Evolutionary conservation across 2,888 invertebrate species (phyloP), one percentile per base, ranked within the genome.

Genomic region (Tolmerus cingulatus): DNA sequence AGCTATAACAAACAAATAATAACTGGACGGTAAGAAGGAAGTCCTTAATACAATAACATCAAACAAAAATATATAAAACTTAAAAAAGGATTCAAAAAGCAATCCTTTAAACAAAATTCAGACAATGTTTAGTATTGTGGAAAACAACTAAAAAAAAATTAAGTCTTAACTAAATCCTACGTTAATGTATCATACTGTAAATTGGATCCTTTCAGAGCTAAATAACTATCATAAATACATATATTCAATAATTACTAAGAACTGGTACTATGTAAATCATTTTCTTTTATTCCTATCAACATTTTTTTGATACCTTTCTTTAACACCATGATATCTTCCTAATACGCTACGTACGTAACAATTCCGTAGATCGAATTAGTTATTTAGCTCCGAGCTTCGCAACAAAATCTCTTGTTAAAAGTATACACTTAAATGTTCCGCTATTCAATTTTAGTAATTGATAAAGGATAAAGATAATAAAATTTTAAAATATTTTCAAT

Each of bases 401-500:
- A 66, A 66, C 66, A 27, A 66, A 66, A 66, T 12, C 23, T 9
- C 40, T 37, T 37, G 1, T 40, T 40, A 19, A 23, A 66, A 66
- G 5, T 19, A 51, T n/a, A 66, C 8, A 66, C 66, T 66, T 19
- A 27, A 66, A 66, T 66, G 23, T 66, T 66, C 9, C 66, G 66
- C 27, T 66, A n/a, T 27, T 66, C 23, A 66, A 23, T 66, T 27
- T 55, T 23, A 66, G 8, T 23, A 66, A 23, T 66, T 66, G 12
- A 76, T 76, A 37, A 76, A 76, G 37, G 27, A 40, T 76, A 74
- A 79, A 27, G 30, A 27, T 82, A 57, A 27, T 82, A 57, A 57
- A 57, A 57, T 57, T 30, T 37, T 40, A 82, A 82, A 82, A 82
- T 37, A 66, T 82, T 66, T 82, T 82, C 78, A 82, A 57, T 82